These are phyloP conservation scores for Lagodon rhomboides DNA, from an alignment of 2,797 vertebrate species.

Conservation along the genomic window DNA sequence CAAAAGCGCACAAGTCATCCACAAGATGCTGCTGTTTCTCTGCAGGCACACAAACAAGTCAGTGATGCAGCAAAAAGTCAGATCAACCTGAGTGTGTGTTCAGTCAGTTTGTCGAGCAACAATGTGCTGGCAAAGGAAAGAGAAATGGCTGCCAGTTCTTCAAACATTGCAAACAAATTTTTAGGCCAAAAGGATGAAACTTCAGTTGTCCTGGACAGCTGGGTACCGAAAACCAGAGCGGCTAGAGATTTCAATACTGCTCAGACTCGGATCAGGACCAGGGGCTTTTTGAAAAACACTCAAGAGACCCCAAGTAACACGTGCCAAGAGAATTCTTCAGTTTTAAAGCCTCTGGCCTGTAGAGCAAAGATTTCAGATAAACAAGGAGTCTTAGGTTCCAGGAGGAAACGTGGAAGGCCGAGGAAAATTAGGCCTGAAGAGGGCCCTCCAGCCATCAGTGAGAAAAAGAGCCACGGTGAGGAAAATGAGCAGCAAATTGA, in stretches of 20 bases:
- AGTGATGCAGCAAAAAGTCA: not conserved
- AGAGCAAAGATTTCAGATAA: not conserved
- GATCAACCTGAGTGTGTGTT: constrained; percentile 39
- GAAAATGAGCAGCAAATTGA: not conserved
- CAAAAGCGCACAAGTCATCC: not conserved
- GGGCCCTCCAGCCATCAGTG: fast-evolving
- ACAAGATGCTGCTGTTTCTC: not conserved
- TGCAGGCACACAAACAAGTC: not conserved
- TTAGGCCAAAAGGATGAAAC: not conserved
- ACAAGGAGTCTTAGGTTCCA: not conserved
- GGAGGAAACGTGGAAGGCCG: constrained; percentile 61
- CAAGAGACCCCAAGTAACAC: not conserved
- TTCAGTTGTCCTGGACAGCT: not conserved
- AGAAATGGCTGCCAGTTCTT: not conserved
- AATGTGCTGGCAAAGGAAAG: constrained; percentile 59
- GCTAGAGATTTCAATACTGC: not conserved
- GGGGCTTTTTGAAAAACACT: constrained; percentile 33
- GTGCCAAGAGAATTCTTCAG: not conserved
- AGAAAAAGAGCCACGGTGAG: not conserved
- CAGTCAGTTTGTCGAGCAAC: constrained; percentile 67
- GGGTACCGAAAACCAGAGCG: not conserved
- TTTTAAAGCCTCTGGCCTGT: not conserved
- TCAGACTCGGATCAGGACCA: constrained; percentile 43
- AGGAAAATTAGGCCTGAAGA: constrained; percentile 20
- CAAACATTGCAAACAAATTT: not conserved